Evolutionary conservation across 2,888 invertebrate genomes (phyloP), one percentile per base, ranked within the genome.

Genomic region (Empis stercorea): DNA sequence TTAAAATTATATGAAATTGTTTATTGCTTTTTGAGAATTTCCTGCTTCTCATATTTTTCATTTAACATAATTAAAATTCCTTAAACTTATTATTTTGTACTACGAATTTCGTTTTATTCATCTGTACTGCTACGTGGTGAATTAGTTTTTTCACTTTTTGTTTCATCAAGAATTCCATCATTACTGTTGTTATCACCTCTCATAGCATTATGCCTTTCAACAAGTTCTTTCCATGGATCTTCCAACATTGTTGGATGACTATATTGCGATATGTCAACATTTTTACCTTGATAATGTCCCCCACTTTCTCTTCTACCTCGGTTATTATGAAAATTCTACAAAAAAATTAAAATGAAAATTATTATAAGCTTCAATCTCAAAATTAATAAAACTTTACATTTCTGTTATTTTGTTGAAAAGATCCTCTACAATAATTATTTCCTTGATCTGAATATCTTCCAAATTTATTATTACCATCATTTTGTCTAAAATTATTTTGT

Each of bases 201-300:
- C 34, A 34, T 34, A 2, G 63, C 59, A 46, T 57, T 55, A 37
- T 61, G 55, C 1, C 65, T 59, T 27, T 61, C 56, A 49, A 64
- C 53, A 4, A 67, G 48, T 2, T 63, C 60, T 1, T 51, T 53
- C 68, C 68, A 68, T 1, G 68, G 68, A 51, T 68, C 68, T 44
- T 64, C 61, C 1, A 66, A 50, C 65, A 68, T 68, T 1, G 65
- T 61, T 2, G 53, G 56, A 50, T 68, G 68, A 37, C 59, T 59
- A 45, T 62, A 68, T 3, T 46, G 34, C 14, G 32, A 32, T 16
- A 23, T 30, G 7, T 38, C 16, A 17, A 37, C 38, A 20, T 39
- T 27, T 36, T 39, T 30, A 11, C 32, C 16, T 16, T 44, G 40
- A 20, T 30, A 42, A 44, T 45, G 46, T 16, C 15, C 30, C 9